phyloP scores from a whole-genome alignment of 2,888 invertebrate genomes.

The Pyrocoelia pectoralis region DNA sequence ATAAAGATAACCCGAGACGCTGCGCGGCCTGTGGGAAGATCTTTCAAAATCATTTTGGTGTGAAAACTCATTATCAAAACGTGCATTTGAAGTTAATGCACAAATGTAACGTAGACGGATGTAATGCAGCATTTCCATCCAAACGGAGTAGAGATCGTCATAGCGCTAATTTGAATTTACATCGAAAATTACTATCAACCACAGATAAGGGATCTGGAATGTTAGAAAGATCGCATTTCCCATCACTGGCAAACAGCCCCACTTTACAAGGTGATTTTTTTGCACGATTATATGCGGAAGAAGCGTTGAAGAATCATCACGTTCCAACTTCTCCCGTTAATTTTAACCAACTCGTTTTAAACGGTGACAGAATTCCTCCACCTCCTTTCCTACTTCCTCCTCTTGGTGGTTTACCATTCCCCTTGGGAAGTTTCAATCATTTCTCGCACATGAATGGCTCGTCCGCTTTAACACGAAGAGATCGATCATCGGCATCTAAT shows the following conservation, averaged over 20 bases:
- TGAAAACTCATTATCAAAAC: constrained; percentile 95
- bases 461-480: constrained; percentile 50
- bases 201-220: constrained; percentile 61
- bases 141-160: constrained; percentile 92
- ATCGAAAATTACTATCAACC: constrained; percentile 86
- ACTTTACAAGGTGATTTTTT: constrained; percentile 82
- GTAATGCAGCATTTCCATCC: constrained; percentile 93
- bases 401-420: constrained; percentile 65
- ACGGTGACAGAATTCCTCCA: constrained; percentile 63
- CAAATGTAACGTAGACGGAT: constrained; percentile 93
- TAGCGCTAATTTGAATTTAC: constrained; percentile 89
- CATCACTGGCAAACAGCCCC: constrained; percentile 67
- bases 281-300: constrained; percentile 79
- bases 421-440: constrained; percentile 58
- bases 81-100: constrained; percentile 95
- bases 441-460: constrained; percentile 60
- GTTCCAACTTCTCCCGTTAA: constrained; percentile 55
- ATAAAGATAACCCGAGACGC: constrained; percentile 89
- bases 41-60: constrained; percentile 92
- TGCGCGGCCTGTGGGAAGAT: constrained; percentile 93
- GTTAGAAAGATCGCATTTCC: constrained; percentile 62
- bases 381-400: constrained; percentile 69
- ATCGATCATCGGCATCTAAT: constrained; percentile 63
- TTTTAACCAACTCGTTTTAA: constrained; percentile 60
- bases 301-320: constrained; percentile 66